Evolutionary conservation across 2,113 vertebrate species (phyloP).

Genomic region (Eurystomus gularis): DNA sequence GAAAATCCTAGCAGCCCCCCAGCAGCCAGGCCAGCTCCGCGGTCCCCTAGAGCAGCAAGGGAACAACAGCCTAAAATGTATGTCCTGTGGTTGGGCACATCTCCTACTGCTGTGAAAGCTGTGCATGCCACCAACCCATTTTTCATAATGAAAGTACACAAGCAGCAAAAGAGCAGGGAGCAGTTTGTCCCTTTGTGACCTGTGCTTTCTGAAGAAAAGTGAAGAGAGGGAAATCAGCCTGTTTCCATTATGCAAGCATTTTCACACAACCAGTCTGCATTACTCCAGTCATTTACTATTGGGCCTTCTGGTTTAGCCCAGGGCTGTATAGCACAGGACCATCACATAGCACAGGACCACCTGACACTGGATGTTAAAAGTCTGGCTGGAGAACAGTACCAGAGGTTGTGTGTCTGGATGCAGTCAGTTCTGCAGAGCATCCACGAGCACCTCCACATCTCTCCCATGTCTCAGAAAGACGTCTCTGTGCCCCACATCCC

Average conservation of each 20-base stretch:
- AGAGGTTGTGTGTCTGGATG: fast-evolving
- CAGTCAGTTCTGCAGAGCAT: neutral
- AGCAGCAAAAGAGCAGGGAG: neutral
- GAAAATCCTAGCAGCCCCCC: neutral
- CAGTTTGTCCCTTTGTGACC: neutral
- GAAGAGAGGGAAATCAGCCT: neutral
- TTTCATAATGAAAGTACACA: neutral
- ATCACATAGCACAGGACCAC: neutral
- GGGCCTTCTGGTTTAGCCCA: neutral
- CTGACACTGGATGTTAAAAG: neutral
- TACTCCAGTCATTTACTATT: neutral
- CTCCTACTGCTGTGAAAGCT: neutral
- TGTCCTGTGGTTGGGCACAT: neutral
- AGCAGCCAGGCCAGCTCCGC: neutral
- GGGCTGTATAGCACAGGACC: neutral
- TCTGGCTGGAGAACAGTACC: neutral
- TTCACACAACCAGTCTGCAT: neutral
- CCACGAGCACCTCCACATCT: neutral
- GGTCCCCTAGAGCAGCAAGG: neutral
- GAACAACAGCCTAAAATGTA: neutral
- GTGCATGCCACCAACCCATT: neutral
- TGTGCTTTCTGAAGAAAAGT: neutral
- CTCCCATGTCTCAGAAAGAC: neutral
- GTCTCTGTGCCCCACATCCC: neutral
- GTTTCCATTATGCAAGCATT: neutral